Percentiles rank a stretch among this genome's conserved stretches.
Evolutionary conservation across 1,140 invertebrate genomes (phyloP).

Genomic region (Lineus longissimus): DNA sequence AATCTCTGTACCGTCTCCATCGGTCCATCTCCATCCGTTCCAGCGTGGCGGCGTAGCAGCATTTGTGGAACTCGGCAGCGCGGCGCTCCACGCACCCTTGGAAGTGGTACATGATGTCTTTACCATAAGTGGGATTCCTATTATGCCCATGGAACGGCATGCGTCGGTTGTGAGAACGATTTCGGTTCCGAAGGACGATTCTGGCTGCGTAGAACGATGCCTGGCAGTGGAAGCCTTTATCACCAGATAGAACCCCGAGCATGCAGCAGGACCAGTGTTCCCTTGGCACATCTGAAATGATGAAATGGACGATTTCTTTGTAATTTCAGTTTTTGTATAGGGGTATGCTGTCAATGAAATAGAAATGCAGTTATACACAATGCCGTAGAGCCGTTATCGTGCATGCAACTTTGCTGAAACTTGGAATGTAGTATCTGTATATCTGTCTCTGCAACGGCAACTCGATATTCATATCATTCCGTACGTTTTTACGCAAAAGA

Average conservation of each 20-base stretch:
- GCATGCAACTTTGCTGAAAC: too few species aligned
- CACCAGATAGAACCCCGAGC: conserved; percentile 33
- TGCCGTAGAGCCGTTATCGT: too few species aligned
- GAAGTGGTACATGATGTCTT: conserved; percentile 31
- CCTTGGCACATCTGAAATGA: conserved; percentile 12
- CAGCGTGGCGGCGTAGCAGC: conserved; percentile 29
- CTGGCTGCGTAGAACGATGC: conserved; percentile 30
- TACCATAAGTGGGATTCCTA: conserved; percentile 19
- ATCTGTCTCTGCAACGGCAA: too few species aligned
- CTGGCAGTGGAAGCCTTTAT: conserved; percentile 41
- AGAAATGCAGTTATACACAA: too few species aligned
- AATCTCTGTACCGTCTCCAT: conserved; percentile 8
- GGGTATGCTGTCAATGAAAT: too few species aligned
- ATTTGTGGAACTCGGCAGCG: conserved; percentile 30
- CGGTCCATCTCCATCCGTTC: conserved; percentile 13
- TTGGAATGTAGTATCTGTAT: too few species aligned
- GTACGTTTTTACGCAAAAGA: too few species aligned
- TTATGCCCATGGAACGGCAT: conserved; percentile 25
- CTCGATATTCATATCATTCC: too few species aligned
- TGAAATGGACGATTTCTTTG: too few species aligned
- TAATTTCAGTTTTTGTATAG: too few species aligned
- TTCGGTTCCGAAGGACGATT: conserved; percentile 30
- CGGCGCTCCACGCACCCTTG: conserved; percentile 27
- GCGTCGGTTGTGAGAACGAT: conserved; percentile 35
- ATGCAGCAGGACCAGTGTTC: conserved; percentile 31